Conservation (phyloP, 2,888 invertebrate species). For the Diogma glabrata region DNA sequence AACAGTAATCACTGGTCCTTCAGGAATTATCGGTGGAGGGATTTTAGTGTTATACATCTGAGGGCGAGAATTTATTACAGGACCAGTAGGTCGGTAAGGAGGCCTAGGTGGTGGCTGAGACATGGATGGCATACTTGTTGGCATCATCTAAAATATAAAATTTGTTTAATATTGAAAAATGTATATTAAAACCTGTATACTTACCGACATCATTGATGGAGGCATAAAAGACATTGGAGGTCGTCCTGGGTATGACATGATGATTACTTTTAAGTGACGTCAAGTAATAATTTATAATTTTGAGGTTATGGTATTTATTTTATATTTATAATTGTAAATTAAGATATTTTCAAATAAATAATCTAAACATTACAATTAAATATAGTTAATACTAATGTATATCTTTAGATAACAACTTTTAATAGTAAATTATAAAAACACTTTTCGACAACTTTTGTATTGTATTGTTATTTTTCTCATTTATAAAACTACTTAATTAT, state of each 20-base stretch:
- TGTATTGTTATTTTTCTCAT: too few relatives aligned
- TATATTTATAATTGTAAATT: too few relatives aligned
- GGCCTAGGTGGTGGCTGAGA: constrained; percentile 34
- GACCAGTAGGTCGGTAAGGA: constrained; percentile 34
- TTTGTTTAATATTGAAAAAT: constrained; percentile 3
- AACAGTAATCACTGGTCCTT: constrained; percentile 89
- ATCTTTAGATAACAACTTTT: too few relatives aligned
- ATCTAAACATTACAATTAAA: too few relatives aligned
- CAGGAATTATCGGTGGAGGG: constrained; percentile 25
- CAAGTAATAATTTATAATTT: not conserved
- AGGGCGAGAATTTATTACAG: constrained; percentile 36
- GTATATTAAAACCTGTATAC: constrained; percentile 2
- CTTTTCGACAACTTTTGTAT: too few relatives aligned
- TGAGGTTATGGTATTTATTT: constrained; percentile 10
- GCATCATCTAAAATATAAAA: constrained; percentile 39
- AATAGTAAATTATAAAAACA: too few relatives aligned
- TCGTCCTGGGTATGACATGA: constrained; percentile 85
- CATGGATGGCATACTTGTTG: constrained; percentile 34
- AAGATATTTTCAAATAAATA: too few relatives aligned
- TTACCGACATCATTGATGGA: constrained; percentile 55
- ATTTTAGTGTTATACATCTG: constrained; percentile 28
- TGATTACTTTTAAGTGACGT: not conserved
- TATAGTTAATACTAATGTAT: too few relatives aligned
- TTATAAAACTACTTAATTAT: too few relatives aligned
- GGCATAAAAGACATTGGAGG: constrained; percentile 70